phyloP scores from a whole-genome alignment of 2,113 vertebrate species.

The Azemiops feae region DNA sequence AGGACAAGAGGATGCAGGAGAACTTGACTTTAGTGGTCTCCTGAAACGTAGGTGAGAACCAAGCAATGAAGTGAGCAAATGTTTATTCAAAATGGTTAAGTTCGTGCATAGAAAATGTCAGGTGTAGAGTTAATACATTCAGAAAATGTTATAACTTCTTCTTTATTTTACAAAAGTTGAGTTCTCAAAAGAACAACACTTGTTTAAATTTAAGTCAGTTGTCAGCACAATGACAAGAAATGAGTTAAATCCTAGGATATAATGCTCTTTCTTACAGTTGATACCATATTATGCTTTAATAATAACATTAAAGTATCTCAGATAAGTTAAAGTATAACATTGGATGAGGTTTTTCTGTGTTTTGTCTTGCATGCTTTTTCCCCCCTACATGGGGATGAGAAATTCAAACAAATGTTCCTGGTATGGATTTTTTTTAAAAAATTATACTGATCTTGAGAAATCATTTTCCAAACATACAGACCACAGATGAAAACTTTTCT shows the following conservation, averaged over 20 bases:
- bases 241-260: not conserved
- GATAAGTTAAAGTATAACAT: conserved; percentile 6
- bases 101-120: conserved; percentile 56
- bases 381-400: conserved; percentile 61
- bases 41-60: conserved; percentile 99
- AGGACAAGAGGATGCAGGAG: conserved; percentile 99
- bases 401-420: conserved; percentile 64
- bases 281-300: conserved; percentile 11
- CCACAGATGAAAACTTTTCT: not conserved
- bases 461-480: not conserved
- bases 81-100: conserved; percentile 66
- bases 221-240: conserved; percentile 34
- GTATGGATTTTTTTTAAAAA: conserved; percentile 3
- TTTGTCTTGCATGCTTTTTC: conserved; percentile 52
- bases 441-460: not conserved
- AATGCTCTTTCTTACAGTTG: conserved; percentile 12
- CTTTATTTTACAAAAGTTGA: conserved; percentile 43
- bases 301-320: not conserved
- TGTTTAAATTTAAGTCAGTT: conserved; percentile 19
- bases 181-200: conserved; percentile 10
- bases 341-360: conserved; percentile 17
- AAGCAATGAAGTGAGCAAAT: conserved; percentile 66
- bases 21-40: conserved; percentile 99
- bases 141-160: conserved; percentile 29
- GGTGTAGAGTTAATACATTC: conserved; percentile 62